These are phyloP conservation scores for Drosophila sucinea DNA, from an alignment of 1,140 invertebrate species.

Conservation along the genomic window DNA sequence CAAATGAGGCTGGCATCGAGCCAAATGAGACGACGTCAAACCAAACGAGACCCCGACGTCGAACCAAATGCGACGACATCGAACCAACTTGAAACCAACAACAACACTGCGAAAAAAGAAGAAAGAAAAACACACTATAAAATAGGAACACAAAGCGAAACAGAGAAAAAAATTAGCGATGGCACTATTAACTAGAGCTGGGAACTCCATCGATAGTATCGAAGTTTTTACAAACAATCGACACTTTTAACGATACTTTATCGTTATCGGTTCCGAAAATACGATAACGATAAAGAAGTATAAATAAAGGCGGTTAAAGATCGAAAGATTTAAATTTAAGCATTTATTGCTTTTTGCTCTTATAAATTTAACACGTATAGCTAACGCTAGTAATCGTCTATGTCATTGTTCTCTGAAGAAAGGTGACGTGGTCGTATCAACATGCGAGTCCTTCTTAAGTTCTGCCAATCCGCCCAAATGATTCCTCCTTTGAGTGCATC, in stretches of 20 bases:
- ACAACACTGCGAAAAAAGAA: background rate
- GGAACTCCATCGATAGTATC: no score
- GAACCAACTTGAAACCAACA: constrained; percentile 1
- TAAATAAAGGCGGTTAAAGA: background rate
- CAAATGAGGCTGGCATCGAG: no score
- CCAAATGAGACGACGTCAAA: no score
- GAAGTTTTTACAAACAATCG: no score
- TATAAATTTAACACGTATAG: background rate
- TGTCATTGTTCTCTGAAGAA: background rate
- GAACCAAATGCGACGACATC: no score
- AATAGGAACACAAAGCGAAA: no score
- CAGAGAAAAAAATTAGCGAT: no score
- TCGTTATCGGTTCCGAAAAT: no score
- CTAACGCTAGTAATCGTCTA: background rate
- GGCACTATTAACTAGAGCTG: no score
- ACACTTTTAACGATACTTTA: no score
- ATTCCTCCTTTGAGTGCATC: constrained; percentile 51
- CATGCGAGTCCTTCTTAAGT: constrained; percentile 64
- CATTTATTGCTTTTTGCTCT: constrained; percentile 12
- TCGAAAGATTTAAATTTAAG: background rate
- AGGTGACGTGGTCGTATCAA: constrained; percentile 61
- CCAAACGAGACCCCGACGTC: no score
- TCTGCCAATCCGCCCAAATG: constrained; percentile 86
- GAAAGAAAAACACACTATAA: background rate
- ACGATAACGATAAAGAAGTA: background rate